phyloP scores from a whole-genome alignment of 1,140 invertebrate species.

The Drosophila pectinifera region DNA sequence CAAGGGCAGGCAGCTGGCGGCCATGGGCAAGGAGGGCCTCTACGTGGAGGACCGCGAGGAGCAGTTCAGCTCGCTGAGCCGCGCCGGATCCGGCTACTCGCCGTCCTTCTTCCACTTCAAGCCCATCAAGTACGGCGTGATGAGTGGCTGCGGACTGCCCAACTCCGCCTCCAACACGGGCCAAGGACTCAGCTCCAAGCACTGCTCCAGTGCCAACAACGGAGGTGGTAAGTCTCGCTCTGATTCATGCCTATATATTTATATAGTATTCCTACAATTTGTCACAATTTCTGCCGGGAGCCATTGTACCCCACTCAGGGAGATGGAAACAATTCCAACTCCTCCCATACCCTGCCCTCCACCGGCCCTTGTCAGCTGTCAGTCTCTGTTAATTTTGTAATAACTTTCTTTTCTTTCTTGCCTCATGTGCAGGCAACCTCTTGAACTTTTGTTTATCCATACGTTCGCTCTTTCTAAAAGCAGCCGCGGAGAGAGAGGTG shows the following conservation, averaged over 20 bases:
- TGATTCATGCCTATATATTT: neutral
- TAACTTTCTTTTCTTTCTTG: slow-evolving; percentile 83
- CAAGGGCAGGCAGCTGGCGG: slow-evolving; percentile 95
- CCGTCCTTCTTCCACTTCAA: slow-evolving; percentile 97
- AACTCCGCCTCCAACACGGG: slow-evolving; percentile 82
- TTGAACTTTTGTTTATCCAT: slow-evolving; percentile 79
- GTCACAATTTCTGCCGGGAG: slow-evolving; percentile 69
- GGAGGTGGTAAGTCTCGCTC: slow-evolving; percentile 87
- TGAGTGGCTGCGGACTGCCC: slow-evolving; percentile 85
- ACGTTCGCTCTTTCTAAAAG: slow-evolving; percentile 73
- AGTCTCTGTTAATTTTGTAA: slow-evolving; percentile 73
- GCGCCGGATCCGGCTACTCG: slow-evolving; percentile 92
- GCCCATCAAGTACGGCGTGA: slow-evolving; percentile 90
- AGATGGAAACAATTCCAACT: slow-evolving; percentile 14
- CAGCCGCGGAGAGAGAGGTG: slow-evolving; percentile 41
- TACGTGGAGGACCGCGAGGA: slow-evolving; percentile 92
- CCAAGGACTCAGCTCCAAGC: slow-evolving; percentile 79
- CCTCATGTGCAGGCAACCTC: slow-evolving; percentile 71
- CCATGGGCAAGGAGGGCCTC: slow-evolving; percentile 93
- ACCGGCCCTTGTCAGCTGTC: slow-evolving; percentile 65
- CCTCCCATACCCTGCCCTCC: neutral
- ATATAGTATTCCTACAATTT: slow-evolving; percentile 18
- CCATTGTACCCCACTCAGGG: slow-evolving; percentile 22
- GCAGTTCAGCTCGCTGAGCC: slow-evolving; percentile 90
- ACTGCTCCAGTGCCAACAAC: slow-evolving; percentile 86